phyloP scores from a whole-genome alignment of 2,888 invertebrate species.

The Diadromus collaris region DNA sequence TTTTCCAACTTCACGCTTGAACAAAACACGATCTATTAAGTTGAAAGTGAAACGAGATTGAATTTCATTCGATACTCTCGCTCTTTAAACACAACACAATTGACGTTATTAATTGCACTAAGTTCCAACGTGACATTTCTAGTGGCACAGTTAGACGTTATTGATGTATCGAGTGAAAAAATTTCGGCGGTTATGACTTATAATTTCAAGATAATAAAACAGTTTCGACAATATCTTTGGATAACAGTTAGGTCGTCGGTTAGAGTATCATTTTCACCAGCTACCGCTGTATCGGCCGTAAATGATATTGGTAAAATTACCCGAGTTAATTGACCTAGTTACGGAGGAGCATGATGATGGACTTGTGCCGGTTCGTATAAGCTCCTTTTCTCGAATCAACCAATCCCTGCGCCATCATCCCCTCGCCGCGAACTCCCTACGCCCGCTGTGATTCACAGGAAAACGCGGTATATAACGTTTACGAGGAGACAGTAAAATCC shows the following conservation, averaged over 20 bases:
- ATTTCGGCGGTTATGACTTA: no score
- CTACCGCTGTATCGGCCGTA: not conserved
- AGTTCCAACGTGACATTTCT: not conserved
- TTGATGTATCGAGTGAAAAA: no score
- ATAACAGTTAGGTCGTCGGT: not conserved
- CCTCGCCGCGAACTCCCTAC: not conserved
- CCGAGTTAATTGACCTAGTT: constrained; percentile 46
- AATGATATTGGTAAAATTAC: constrained; percentile 36
- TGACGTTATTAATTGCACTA: constrained; percentile 25
- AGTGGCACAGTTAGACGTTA: no score
- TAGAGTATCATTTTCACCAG: constrained; percentile 13
- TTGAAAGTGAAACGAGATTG: constrained; percentile 10
- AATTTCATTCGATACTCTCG: not conserved
- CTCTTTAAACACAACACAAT: constrained; percentile 7
- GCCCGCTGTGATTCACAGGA: constrained; percentile 30
- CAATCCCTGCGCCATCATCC: constrained; percentile 20
- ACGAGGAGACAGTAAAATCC: constrained; percentile 18
- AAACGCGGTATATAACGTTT: constrained; percentile 31
- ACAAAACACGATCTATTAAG: constrained; percentile 34
- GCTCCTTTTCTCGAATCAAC: constrained; percentile 21
- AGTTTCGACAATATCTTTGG: not conserved
- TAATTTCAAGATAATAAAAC: not conserved
- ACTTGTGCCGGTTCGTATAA: not conserved
- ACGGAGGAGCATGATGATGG: not conserved
- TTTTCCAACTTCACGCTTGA: constrained; percentile 35